Percentiles rank a stretch among this genome's conserved stretches.
Conservation (phyloP, 2,888 invertebrate species). For the Drosophila fungiperda region DNA sequence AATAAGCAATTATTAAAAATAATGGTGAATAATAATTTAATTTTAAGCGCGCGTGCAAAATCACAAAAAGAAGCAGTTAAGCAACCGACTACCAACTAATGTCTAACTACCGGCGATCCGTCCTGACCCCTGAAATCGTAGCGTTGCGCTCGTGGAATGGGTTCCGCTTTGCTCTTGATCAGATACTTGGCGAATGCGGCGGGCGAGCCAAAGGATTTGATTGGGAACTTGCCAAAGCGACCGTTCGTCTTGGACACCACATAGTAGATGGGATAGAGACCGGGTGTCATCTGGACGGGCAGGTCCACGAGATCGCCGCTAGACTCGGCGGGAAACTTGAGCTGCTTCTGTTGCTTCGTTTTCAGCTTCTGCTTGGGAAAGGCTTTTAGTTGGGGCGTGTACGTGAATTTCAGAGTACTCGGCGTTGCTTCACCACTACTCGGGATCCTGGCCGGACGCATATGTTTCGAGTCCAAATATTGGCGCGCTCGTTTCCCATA, state of each 20-base stretch:
- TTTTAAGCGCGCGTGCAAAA: conserved; percentile 52
- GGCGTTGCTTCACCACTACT: conserved; percentile 57
- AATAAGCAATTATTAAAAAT: conserved; percentile 59
- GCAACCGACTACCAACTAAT: conserved; percentile 34
- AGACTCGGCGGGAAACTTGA: conserved; percentile 74
- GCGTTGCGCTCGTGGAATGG: conserved; percentile 56
- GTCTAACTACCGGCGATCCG: conserved; percentile 23
- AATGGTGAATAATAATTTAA: conserved; percentile 54
- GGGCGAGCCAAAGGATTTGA: conserved; percentile 79
- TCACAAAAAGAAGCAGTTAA: conserved; percentile 52
- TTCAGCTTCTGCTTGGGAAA: conserved; percentile 72
- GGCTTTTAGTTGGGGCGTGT: conserved; percentile 64
- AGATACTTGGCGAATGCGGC: conserved; percentile 81
- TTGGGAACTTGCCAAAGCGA: conserved; percentile 82
- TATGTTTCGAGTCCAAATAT: conserved; percentile 71
- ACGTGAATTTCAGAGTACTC: conserved; percentile 62
- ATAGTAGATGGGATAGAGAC: conserved; percentile 83
- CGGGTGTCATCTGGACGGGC: conserved; percentile 79
- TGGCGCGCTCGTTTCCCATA: conserved; percentile 44
- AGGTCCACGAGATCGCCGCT: conserved; percentile 48
- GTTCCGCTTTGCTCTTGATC: conserved; percentile 73
- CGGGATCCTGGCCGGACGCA: conserved; percentile 53
- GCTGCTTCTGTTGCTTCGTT: conserved; percentile 73
- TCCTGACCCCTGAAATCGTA: conserved; percentile 47
- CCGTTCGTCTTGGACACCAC: conserved; percentile 83